Evolutionary conservation across 2,888 invertebrate genomes (phyloP).

Genomic region (Cephus runcator): DNA sequence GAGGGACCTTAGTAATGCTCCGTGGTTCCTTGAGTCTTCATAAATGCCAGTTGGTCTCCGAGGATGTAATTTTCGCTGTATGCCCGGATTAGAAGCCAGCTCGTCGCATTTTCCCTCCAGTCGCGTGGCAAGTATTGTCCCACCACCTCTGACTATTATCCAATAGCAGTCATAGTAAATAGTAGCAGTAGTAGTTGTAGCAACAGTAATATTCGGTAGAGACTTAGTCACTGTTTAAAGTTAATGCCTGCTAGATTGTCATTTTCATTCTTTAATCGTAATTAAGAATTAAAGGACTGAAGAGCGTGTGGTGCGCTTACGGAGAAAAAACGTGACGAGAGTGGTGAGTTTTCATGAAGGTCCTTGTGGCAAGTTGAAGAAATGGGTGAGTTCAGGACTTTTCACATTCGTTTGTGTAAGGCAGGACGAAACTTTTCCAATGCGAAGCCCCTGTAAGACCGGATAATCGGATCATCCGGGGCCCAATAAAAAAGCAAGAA

Average conservation of each 20-base stretch:
- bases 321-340: background rate
- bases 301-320: background rate
- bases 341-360: background rate
- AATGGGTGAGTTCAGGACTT: background rate
- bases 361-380: too few species aligned
- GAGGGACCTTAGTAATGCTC: conserved; percentile 32
- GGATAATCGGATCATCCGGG: conserved; percentile 55
- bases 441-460: conserved; percentile 46
- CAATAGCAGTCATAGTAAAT: background rate
- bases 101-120: conserved; percentile 20
- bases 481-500: conserved; percentile 34
- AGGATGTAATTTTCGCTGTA: conserved; percentile 59
- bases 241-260: background rate
- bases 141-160: background rate
- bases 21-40: conserved; percentile 25
- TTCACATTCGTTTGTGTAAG: background rate
- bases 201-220: background rate
- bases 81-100: conserved; percentile 57
- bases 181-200: background rate
- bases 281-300: background rate
- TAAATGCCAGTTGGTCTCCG: conserved; percentile 47
- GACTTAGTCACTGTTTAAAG: background rate
- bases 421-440: conserved; percentile 51
- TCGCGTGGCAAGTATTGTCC: conserved; percentile 10
- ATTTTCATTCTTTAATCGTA: background rate